Conservation (phyloP, 2,797 vertebrate species). For the Myotis vivesi region DNA sequence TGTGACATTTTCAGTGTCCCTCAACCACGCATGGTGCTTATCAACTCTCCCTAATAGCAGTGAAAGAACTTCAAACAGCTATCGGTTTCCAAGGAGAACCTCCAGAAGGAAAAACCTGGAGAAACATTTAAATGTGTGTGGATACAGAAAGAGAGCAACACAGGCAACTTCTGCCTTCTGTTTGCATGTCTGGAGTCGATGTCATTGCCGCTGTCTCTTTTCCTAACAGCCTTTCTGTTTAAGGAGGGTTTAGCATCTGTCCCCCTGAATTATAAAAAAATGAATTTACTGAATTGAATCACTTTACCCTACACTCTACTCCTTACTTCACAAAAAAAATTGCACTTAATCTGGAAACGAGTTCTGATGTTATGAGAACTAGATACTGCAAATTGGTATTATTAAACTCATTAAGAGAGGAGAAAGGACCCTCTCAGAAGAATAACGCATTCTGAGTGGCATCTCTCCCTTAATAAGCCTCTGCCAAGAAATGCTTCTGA, state of each 20-base stretch:
- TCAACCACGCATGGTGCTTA: neutral
- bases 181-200: neutral
- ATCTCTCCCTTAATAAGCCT: neutral
- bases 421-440: neutral
- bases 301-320: neutral
- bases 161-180: neutral
- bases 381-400: neutral
- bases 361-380: slow-evolving; percentile 34
- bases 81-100: no score
- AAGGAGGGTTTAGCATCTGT: neutral
- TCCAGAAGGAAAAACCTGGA: neutral
- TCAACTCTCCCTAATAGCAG: neutral
- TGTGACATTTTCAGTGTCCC: neutral
- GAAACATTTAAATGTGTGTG: neutral
- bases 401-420: neutral
- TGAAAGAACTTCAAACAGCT: neutral
- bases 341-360: slow-evolving; percentile 39
- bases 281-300: neutral
- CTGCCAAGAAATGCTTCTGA: slow-evolving; percentile 34
- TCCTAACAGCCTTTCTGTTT: neutral
- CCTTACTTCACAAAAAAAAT: slow-evolving; percentile 35
- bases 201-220: neutral
- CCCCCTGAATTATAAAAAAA: neutral
- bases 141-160: neutral
- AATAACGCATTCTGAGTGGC: neutral